Conservation (phyloP, 2,113 vertebrate species). For the Rhineura floridana region DNA sequence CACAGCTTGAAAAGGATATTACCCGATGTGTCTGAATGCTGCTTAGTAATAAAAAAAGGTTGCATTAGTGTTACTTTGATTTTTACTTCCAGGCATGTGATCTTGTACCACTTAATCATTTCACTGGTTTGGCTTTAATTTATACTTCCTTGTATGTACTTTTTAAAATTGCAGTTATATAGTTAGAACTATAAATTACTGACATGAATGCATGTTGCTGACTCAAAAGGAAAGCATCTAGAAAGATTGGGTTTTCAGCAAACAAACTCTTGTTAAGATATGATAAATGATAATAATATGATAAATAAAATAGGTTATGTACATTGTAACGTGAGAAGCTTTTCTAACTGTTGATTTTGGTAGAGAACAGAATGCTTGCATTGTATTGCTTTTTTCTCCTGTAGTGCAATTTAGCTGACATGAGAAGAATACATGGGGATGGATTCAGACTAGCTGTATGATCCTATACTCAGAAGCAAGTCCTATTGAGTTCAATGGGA, state of each 20-base stretch:
- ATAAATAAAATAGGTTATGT: neutral
- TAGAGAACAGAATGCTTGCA: neutral
- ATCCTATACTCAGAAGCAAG: neutral
- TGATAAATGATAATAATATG: neutral
- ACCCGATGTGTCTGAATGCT: neutral
- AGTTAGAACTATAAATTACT: neutral
- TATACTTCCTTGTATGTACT: conserved; percentile 10
- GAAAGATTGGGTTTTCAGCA: conserved; percentile 16
- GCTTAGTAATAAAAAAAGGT: neutral
- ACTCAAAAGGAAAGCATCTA: conserved; percentile 15
- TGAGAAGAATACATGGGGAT: neutral
- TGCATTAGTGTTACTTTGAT: neutral
- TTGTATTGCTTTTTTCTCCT: neutral
- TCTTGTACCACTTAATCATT: neutral
- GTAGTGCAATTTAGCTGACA: neutral
- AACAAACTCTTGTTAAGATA: neutral
- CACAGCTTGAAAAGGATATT: neutral
- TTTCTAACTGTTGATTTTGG: neutral
- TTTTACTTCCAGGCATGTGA: neutral
- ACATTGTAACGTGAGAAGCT: neutral
- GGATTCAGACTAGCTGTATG: too few species aligned
- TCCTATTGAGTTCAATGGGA: neutral
- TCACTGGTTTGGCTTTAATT: neutral
- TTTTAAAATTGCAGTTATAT: neutral
- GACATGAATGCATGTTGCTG: neutral